phyloP scores from a whole-genome alignment of 2,113 vertebrate genomes.

The Pterocles orientalis region DNA sequence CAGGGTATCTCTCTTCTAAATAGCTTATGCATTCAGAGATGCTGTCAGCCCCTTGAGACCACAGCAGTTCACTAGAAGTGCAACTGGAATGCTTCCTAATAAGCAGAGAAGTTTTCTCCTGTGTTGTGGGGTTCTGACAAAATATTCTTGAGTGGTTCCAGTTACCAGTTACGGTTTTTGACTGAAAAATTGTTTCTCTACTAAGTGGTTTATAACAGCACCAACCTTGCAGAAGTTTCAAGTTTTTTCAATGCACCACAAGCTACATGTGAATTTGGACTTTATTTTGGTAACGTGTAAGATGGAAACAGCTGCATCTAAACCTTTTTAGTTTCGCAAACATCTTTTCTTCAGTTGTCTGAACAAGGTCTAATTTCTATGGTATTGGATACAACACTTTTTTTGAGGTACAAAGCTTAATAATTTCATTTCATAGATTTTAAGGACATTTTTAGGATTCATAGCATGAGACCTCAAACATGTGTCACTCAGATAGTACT shows the following conservation, averaged over 20 bases:
- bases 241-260: neutral
- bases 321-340: neutral
- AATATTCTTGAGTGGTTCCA: neutral
- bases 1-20: neutral
- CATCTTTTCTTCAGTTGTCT: neutral
- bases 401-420: neutral
- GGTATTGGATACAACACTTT: neutral
- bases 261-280: neutral
- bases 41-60: accelerated
- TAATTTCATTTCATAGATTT: neutral
- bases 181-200: neutral
- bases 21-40: too few relatives aligned
- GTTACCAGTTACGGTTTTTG: neutral
- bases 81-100: neutral
- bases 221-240: accelerated
- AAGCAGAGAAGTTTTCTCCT: neutral
- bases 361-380: neutral
- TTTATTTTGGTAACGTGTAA: neutral
- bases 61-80: accelerated
- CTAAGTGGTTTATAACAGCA: neutral
- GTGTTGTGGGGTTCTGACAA: neutral
- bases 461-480: neutral
- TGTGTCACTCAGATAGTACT: neutral
- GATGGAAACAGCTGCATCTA: neutral
- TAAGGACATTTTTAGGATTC: neutral